Evolutionary conservation across 2,797 vertebrate genomes (phyloP).

Genomic region (Halcyon leucocephala): DNA sequence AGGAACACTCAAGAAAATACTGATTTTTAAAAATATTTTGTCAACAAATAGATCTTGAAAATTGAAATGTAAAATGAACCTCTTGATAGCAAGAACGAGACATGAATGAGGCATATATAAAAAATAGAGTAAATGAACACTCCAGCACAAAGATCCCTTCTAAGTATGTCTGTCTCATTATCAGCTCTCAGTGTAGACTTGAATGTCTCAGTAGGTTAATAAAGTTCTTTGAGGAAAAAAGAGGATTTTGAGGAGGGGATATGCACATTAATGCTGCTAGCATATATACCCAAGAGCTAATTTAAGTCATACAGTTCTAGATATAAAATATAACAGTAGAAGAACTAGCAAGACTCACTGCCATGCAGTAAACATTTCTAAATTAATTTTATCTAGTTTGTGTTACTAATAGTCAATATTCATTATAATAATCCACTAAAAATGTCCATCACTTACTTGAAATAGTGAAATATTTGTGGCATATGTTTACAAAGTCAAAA

Average conservation of each 20-base stretch:
- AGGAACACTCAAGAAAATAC: neutral
- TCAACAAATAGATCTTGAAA: neutral
- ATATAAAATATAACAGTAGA: neutral
- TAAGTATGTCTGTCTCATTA: neutral
- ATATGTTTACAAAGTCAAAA: constrained; percentile 18
- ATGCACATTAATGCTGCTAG: neutral
- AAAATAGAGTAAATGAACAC: neutral
- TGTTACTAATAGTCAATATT: constrained; percentile 4
- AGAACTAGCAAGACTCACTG: neutral
- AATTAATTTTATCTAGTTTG: neutral
- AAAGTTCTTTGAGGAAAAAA: neutral
- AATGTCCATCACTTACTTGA: constrained; percentile 10
- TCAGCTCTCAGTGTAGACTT: neutral
- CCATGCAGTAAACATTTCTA: neutral
- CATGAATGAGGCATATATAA: neutral
- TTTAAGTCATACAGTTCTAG: neutral
- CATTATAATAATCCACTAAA: neutral
- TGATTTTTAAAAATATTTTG: neutral
- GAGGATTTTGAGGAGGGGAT: neutral
- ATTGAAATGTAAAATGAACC: neutral
- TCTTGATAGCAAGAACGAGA: neutral
- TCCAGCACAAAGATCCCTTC: neutral
- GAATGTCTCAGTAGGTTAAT: neutral
- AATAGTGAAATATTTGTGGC: constrained; percentile 40
- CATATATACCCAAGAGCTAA: neutral